Conservation (phyloP, 2,113 vertebrate genomes). For the Panurus biarmicus region DNA sequence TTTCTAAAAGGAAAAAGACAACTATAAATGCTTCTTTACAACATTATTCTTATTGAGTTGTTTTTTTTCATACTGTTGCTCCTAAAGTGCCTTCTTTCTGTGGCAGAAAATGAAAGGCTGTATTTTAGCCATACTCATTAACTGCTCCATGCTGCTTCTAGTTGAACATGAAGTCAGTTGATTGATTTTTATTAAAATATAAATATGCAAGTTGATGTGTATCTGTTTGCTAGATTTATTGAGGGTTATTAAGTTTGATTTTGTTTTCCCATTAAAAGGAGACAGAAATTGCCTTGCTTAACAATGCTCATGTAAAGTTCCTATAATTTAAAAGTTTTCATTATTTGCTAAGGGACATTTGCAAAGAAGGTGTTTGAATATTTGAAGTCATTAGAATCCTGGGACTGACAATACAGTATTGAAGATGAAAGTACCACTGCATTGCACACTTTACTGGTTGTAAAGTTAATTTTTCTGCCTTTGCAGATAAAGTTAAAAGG, state of each 20-base stretch:
- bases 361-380: neutral
- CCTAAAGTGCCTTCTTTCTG: neutral
- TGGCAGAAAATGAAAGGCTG: neutral
- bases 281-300: neutral
- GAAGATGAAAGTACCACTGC: neutral
- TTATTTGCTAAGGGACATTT: neutral
- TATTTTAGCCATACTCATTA: neutral
- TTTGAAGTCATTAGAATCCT: neutral
- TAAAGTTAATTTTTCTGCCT: neutral
- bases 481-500: neutral
- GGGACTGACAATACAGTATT: neutral
- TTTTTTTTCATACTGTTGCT: neutral
- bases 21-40: neutral
- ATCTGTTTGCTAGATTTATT: neutral
- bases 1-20: neutral
- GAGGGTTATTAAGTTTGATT: neutral
- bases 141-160: neutral
- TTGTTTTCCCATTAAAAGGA: neutral
- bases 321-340: neutral
- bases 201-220: neutral
- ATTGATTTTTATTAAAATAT: neutral
- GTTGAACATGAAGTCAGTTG: neutral
- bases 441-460: neutral
- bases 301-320: neutral
- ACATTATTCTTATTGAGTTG: neutral